Evolutionary conservation across 2,797 vertebrate species (phyloP).

Genomic region (Amniataba percoides): DNA sequence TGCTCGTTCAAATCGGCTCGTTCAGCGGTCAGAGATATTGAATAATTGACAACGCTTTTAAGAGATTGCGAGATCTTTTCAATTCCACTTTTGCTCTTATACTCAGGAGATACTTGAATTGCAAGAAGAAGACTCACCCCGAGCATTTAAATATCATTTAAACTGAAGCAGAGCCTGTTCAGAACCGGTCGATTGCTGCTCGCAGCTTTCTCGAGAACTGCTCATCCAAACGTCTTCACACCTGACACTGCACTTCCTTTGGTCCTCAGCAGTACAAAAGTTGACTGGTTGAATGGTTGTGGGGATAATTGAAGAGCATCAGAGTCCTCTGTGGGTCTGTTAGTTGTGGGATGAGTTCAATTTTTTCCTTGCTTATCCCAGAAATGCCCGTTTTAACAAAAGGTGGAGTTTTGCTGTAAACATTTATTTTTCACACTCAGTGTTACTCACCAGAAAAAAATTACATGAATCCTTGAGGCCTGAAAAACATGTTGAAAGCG

Average conservation of each 20-base stretch:
- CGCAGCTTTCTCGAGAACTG: no score
- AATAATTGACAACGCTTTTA: conserved; percentile 55
- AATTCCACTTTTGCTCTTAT: conserved; percentile 12
- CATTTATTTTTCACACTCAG: not conserved
- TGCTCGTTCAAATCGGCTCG: conserved; percentile 9
- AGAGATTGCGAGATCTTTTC: conserved; percentile 30
- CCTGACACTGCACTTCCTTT: no score
- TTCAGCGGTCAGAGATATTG: conserved; percentile 34
- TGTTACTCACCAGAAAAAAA: not conserved
- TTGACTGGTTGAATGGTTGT: no score
- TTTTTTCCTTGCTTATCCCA: not conserved
- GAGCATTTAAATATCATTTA: conserved; percentile 22
- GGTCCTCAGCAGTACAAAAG: no score
- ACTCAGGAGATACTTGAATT: not conserved
- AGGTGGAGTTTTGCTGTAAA: not conserved
- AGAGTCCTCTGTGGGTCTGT: no score
- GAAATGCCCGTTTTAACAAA: conserved; percentile 19
- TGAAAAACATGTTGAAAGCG: not conserved
- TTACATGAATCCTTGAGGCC: not conserved
- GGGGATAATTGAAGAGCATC: no score
- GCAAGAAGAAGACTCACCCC: not conserved
- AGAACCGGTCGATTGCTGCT: no score
- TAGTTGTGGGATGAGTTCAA: not conserved
- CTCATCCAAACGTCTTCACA: no score
- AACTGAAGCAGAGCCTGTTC: not conserved